Evolutionary conservation across 2,888 invertebrate species (phyloP), one percentile per base, ranked within the genome.

Genomic region (Allygus modestus): DNA sequence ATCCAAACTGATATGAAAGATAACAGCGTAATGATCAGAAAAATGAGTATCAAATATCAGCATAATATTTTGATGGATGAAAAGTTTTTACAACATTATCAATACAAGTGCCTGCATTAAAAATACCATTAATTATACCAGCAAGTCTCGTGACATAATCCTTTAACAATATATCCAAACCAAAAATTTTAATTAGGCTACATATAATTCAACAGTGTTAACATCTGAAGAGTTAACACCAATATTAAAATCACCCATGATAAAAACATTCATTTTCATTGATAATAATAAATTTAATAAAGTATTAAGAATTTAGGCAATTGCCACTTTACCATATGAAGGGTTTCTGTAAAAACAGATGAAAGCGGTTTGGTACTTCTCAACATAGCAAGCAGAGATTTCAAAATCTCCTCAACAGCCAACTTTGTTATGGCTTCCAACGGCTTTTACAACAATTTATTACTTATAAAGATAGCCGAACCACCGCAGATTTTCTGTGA

Each of bases 231-330:
- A 54, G 17, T 54, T 54, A 23, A 54, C 2, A 23, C 12, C 54
- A 54, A 54, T 12, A 54, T 54, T 54, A 12, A 54, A 54, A 54
- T 54, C 54, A 17, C 54, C 54, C 54, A 54, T 54, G n/a, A 54
- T 54, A 9, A 54, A 20, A 9, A 12, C 2, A 54, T 54, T 54
- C n/a, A 54, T 23, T 54, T 54, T 54, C 54, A 17, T 54, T 54
- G 54, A 54, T 15, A 54, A 54, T 12, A 54, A 15, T 54, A 20
- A 20, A 20, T 15, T 17, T 54, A 54, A 23, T 23, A 54, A 54
- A n/a, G n/a, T 54, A 23, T 54, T 54, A 54, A 54, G 12, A 7
- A 7, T 54, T 5, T 54, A 2, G 5, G 12, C 4, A 54, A 54
- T 54, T 4, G 54, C 4, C 23, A 54, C 5, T 7, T 54, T 54